Evolutionary conservation across 2,888 invertebrate genomes (phyloP).

Genomic region (Sphaerophoria taeniata): DNA sequence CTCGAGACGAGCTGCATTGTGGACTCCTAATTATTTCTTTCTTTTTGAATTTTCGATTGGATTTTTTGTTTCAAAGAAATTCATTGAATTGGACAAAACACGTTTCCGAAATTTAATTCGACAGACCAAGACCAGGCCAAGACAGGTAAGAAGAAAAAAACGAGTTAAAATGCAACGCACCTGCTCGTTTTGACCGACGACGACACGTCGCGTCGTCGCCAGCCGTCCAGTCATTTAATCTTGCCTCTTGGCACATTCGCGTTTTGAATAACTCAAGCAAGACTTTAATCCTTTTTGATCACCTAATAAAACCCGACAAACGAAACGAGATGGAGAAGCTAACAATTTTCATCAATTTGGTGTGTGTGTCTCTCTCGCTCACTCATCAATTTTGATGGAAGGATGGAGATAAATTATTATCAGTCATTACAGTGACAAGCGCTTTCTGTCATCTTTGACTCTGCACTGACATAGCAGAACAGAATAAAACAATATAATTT

Average conservation of each 20-base stretch:
- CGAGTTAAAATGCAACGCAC: constrained; percentile 70
- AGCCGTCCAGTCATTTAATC: background rate
- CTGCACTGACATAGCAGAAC: no score
- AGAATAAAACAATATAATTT: constrained; percentile 37
- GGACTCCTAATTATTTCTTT: constrained; percentile 58
- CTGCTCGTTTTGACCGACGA: constrained; percentile 48
- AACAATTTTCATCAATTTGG: background rate
- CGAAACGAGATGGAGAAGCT: background rate
- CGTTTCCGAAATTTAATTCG: constrained; percentile 70
- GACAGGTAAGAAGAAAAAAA: constrained; percentile 22
- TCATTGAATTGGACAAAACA: constrained; percentile 53
- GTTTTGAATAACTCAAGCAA: constrained; percentile 25
- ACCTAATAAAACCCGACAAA: constrained; percentile 35
- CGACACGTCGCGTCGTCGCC: constrained; percentile 9
- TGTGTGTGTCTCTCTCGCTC: background rate
- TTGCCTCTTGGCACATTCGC: background rate
- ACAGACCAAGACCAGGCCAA: background rate
- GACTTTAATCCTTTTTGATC: constrained; percentile 69
- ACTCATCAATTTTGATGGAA: constrained; percentile 31
- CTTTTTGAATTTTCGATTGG: background rate
- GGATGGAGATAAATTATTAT: constrained; percentile 67
- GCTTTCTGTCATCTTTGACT: background rate
- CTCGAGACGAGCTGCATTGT: constrained; percentile 42
- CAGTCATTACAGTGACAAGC: no score
- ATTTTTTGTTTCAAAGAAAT: constrained; percentile 15